Evolutionary conservation across 2,113 vertebrate species (phyloP), one percentile per base, ranked within the genome.

Genomic region (Phaethornis superciliosus): DNA sequence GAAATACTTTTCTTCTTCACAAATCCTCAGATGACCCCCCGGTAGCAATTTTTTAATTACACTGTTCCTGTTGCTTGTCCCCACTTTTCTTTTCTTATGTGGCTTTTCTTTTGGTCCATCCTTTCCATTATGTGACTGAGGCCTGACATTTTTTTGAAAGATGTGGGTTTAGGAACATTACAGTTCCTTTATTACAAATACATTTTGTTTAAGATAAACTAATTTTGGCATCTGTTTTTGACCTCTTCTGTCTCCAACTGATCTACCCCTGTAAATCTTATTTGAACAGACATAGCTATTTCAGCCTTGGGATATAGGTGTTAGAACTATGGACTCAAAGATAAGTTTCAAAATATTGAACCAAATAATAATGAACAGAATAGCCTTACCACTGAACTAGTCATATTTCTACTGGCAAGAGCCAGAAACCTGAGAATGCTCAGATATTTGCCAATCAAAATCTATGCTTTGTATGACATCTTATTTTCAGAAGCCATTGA

Each of bases 181-280:
- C 56, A 91, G 23, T 47, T 78, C 47, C 77, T 85, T 85, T 67
- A 44, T 33, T 75, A 32, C 26, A 65, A 77, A 78, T 35, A 28
- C 12, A 58, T 51, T 64, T 63, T 63, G 22, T 90, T 88, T 63
- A 69, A 85, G 91, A 77, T 83, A 64, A 92, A 78, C 64, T 83
- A 81, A 74, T 83, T 64, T 84, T 95, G 83, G 69, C 83, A 86
- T 80, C 62, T 49, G 28, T 56, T 70, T 92, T 88, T 86, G 76
- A 88, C 49, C 49, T 2, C 3, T 88, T 71, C 56, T 1, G 0
- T 78, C 54, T 93, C 59, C 55, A 72, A 1, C 49, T 15, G 40
- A 82, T 70, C 37, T 49, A n/a, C 15, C 5, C 28, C 28, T 56
- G 23, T 56, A 92, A 94, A 87, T 74, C 33, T 72, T 69, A 64